These are phyloP conservation scores for Otocyon megalotis DNA, from an alignment of 2,113 vertebrate species.

Conservation along the genomic window DNA sequence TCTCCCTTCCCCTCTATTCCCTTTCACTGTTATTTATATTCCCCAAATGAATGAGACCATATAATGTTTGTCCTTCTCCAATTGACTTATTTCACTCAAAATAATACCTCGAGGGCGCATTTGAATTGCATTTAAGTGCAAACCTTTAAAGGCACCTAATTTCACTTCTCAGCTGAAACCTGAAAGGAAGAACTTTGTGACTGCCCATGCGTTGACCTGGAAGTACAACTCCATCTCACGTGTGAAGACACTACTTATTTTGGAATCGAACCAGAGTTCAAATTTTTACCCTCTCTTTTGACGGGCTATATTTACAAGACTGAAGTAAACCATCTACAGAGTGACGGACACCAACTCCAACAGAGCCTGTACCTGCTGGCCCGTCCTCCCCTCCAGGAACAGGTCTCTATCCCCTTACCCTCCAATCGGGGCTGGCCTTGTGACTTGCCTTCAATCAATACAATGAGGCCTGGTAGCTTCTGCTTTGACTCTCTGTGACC, in stretches of 20 bases:
- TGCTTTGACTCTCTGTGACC: neutral
- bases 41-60: no score
- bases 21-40: no score
- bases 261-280: neutral
- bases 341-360: neutral
- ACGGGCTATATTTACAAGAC: neutral
- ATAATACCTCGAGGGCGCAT: neutral
- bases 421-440: neutral
- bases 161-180: neutral
- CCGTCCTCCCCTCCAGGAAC: neutral
- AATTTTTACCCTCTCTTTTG: neutral
- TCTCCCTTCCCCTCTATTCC: no score
- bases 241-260: neutral
- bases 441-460: neutral
- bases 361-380: rapidly evolving
- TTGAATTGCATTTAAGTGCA: no score
- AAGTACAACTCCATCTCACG: neutral
- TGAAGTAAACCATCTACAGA: neutral
- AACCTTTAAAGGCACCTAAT: neutral
- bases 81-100: no score
- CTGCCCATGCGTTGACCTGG: neutral
- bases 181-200: neutral
- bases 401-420: neutral
- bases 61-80: no score
- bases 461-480: neutral